Evolutionary conservation across 2,797 vertebrate species (phyloP), one percentile per base, ranked within the genome.

Genomic region (Leucoraja ocellata): DNA sequence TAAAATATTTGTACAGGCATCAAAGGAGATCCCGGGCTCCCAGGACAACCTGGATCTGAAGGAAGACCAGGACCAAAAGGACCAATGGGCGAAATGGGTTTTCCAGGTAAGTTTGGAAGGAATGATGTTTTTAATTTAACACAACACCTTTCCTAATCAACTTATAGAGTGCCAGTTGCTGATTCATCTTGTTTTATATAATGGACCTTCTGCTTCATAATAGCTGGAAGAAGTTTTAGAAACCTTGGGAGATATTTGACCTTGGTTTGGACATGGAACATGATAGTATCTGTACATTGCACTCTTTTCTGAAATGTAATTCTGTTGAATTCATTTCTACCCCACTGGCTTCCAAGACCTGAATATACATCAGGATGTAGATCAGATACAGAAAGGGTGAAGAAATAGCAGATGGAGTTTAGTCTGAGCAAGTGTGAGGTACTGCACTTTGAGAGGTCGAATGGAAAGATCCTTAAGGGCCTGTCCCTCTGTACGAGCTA

Each of bases 1-100:
- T 74, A 13, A 94, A 39, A 71, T 93, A 93, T n/a, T 95, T 96
- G 90, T 94, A 28, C 95, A 99, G 99, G 98, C 93, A 94, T 95
- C 54, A 99, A 98, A 93, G 99, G 99, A 96, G 97, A 98, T n/a
- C 2, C 94, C 21, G 99, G 98, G 28, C 93, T 96, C 91, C 96
- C 97, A 93, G 99, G 98, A 68, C 94, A 94, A 83, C 95, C 97
- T 94, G 98, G 98, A 91, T 73, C 93, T 86, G 94, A 94, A 91
- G 98, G 99, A 93, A 88, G 54, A 77, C 95, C 97, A 93, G 99
- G 99, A 93, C 16, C 8, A 61, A 99, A 99, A 96, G 99, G 99
- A 77, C 93, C 39, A 93, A 97, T 98, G 96, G 99, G 98, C 94
- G 98, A 99, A 94, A 99, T 99, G 98, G 99, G 99, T 93, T 97